Base-by-base conservation (phyloP, 2,888 invertebrate genomes). In the Netelia inedita region DNA sequence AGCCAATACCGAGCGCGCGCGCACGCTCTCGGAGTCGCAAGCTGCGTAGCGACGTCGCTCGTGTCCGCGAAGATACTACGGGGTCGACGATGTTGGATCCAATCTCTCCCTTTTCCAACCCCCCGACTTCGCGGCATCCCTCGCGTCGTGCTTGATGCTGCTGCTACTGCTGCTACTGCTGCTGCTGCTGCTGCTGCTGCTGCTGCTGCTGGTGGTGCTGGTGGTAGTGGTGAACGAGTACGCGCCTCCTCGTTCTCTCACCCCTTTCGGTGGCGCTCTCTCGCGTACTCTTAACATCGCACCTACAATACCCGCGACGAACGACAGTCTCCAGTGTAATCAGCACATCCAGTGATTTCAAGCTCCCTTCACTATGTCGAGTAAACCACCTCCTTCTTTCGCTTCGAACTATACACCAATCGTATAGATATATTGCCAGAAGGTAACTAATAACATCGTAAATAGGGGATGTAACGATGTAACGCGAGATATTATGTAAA, bases 11-110 rank as follows among this genome's bases (percentile, higher is more conserved):
- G 57, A n/a, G 68, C 59, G 71, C 68, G 68, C 53, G 53, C 68
- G 57, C 73, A 55, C 55, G 28, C 71, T 61, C 68, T 28, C 71
- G 79, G 80, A 83, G 78, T 81, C 80, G 71, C 55, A 74, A 84
- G 81, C 80, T 79, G 85, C 88, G 87, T 86, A 87, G 88, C 89
- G 88, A 85, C 90, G 88, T 89, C 86, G 88, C 85, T 89, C 88
- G 86, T 90, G 91, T 90, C 90, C 91, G 90, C 91, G 89, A 89
- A 89, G 91, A 90, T 90, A 92, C 92, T 92, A 91, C 91, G 88
- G 89, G 87, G 90, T 88, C 75, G 19, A 19, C 89, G 89, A 88
- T 86, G 79, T 74, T 75, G 88, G 87, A 90, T 89, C 88, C 88
- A 88, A 89, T 90, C 90, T 85, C 85, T 88, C 86, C 86, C 83